Percentiles rank a stretch among this genome's conserved stretches.
These are phyloP conservation scores for Sander lucioperca DNA, from an alignment of 2,113 vertebrate genomes.

Conservation along the genomic window DNA sequence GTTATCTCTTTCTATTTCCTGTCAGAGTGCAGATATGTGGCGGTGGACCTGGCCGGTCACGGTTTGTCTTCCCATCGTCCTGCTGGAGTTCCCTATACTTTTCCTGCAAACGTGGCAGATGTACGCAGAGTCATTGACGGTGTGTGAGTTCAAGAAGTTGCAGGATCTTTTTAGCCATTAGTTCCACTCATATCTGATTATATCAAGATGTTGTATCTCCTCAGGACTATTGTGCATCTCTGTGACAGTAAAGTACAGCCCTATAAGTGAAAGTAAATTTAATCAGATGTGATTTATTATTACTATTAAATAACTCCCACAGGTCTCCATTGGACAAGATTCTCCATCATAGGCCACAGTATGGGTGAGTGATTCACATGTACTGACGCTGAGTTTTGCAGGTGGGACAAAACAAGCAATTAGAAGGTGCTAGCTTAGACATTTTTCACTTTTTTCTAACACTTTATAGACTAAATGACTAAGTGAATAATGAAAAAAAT, in stretches of 20 bases:
- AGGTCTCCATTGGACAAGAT: conserved; percentile 88
- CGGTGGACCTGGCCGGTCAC: conserved; percentile 89
- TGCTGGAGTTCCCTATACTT: conserved; percentile 83
- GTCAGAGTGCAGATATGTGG: conserved; percentile 85
- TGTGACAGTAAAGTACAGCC: not conserved
- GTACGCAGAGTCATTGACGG: conserved; percentile 81
- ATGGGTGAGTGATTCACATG: conserved; percentile 84
- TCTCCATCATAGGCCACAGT: conserved; percentile 89
- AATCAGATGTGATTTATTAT: conserved; percentile 7
- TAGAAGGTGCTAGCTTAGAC: not conserved
- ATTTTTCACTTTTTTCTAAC: not conserved
- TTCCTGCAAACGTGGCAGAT: conserved; percentile 83
- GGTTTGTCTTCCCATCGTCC: conserved; percentile 88
- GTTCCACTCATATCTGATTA: not conserved
- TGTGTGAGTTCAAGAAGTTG: conserved; percentile 36
- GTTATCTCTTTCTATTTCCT: conserved; percentile 18
- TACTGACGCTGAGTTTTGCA: not conserved
- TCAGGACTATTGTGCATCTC: not conserved
- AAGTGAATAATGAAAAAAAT: not conserved
- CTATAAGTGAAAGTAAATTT: not conserved
- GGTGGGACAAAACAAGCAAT: too few species aligned
- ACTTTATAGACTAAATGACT: not conserved
- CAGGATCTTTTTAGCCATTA: not conserved
- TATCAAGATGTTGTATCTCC: not conserved
- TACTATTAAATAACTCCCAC: conserved; percentile 61